phyloP scores from a whole-genome alignment of 2,797 vertebrate species.

The Pogoniulus pusillus region DNA sequence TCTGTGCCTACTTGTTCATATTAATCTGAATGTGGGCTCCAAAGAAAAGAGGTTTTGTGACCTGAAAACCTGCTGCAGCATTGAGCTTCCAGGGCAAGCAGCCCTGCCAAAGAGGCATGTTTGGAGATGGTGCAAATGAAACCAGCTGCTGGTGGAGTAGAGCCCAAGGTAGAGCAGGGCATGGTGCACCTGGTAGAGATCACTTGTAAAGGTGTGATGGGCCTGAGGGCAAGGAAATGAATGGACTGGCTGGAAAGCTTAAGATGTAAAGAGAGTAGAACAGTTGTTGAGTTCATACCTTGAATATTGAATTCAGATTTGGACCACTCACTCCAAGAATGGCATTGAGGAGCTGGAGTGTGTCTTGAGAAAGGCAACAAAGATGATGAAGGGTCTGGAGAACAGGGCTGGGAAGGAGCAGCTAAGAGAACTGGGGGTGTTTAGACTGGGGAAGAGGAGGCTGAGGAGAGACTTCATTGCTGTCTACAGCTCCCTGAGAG shows the following conservation, averaged over 20 bases:
- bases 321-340: too few relatives aligned
- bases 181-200: background rate
- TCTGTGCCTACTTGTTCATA: background rate
- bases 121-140: background rate
- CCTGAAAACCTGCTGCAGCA: background rate
- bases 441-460: too few relatives aligned
- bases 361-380: too few relatives aligned
- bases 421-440: too few relatives aligned
- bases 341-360: too few relatives aligned
- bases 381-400: too few relatives aligned
- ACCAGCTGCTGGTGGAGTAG: background rate
- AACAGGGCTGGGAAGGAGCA: too few relatives aligned
- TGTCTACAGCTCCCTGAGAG: too few relatives aligned
- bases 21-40: background rate
- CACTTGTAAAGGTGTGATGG: background rate
- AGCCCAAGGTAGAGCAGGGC: background rate
- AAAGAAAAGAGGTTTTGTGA: background rate
- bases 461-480: too few relatives aligned
- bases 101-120: background rate
- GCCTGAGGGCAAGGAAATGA: background rate
- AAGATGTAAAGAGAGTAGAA: background rate
- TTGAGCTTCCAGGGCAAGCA: background rate
- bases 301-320: too few relatives aligned
- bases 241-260: background rate
- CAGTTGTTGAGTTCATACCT: fast-evolving